Conservation (phyloP, 2,888 invertebrate species). For the Heliothis peltigera region DNA sequence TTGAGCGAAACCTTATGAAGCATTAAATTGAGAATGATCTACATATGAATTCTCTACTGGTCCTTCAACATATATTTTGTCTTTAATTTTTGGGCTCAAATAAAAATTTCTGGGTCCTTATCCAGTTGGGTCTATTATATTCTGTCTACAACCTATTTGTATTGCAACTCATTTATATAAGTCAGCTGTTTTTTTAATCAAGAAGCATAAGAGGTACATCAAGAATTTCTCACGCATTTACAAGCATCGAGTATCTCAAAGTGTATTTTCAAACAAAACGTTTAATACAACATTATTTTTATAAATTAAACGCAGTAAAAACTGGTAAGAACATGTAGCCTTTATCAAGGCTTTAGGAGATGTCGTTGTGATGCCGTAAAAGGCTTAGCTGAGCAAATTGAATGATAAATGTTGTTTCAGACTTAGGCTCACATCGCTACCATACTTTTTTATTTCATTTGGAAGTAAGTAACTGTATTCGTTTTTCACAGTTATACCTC, state of each 20-base stretch:
- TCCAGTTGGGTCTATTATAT: no score
- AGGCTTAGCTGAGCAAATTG: conserved; percentile 35
- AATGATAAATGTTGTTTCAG: conserved; percentile 38
- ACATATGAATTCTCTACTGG: not conserved
- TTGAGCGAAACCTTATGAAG: conserved; percentile 4
- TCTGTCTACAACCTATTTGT: no score
- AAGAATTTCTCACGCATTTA: no score
- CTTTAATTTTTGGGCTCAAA: not conserved
- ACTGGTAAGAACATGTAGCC: conserved; percentile 5
- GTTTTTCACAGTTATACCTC: not conserved
- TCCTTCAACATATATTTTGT: not conserved
- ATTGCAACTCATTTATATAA: no score
- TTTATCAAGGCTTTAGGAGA: conserved; percentile 34
- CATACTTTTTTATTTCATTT: not conserved
- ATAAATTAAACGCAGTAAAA: conserved; percentile 26
- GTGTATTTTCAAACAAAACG: no score
- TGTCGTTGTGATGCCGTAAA: conserved; percentile 27
- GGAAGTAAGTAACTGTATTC: not conserved
- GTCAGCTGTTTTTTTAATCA: no score
- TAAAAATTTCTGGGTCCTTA: not conserved
- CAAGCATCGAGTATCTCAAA: no score
- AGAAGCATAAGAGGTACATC: no score
- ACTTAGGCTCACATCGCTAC: conserved; percentile 3
- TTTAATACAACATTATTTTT: conserved; percentile 5
- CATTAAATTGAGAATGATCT: conserved; percentile 6